Conservation (phyloP, 2,797 vertebrate species). For the Acanthurus lineatus region DNA sequence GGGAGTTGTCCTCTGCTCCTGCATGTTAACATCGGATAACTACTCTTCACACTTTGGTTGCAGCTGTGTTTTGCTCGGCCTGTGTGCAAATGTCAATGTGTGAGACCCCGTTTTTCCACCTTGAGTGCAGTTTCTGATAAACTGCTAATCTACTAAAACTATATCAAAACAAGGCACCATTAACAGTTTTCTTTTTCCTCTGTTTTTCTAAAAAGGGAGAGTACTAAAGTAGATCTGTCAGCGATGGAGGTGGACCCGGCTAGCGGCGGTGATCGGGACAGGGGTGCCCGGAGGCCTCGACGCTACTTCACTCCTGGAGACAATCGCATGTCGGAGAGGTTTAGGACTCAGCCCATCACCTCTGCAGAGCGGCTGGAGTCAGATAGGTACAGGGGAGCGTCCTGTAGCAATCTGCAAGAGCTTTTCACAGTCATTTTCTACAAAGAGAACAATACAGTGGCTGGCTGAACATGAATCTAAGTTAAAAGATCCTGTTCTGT, state of each 20-base stretch:
- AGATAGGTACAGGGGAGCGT: slow-evolving; percentile 89
- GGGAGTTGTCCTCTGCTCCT: slow-evolving; percentile 36
- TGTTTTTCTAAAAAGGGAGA: slow-evolving; percentile 85
- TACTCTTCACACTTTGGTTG: slow-evolving; percentile 33
- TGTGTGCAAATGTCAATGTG: slow-evolving; percentile 24
- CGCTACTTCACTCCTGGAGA: slow-evolving; percentile 97
- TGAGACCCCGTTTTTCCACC: slow-evolving; percentile 26
- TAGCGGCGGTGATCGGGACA: slow-evolving; percentile 86
- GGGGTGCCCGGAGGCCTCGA: slow-evolving; percentile 90
- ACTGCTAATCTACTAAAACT: slow-evolving; percentile 16
- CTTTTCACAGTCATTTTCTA: background rate
- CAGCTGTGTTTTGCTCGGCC: slow-evolving; percentile 24
- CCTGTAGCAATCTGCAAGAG: background rate
- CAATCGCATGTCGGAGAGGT: slow-evolving; percentile 96
- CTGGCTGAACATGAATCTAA: slow-evolving; percentile 57
- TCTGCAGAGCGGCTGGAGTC: slow-evolving; percentile 96
- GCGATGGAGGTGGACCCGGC: slow-evolving; percentile 72
- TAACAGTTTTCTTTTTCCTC: slow-evolving; percentile 14
- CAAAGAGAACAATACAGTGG: background rate
- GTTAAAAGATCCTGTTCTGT: slow-evolving; percentile 4
- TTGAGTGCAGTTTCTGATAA: slow-evolving; percentile 17
- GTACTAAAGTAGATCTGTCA: slow-evolving; percentile 76
- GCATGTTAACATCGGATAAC: slow-evolving; percentile 55
- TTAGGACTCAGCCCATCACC: slow-evolving; percentile 98
- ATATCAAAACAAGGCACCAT: background rate